Base-by-base conservation (phyloP, 1,140 invertebrate genomes). In the Argopecten irradians region DNA sequence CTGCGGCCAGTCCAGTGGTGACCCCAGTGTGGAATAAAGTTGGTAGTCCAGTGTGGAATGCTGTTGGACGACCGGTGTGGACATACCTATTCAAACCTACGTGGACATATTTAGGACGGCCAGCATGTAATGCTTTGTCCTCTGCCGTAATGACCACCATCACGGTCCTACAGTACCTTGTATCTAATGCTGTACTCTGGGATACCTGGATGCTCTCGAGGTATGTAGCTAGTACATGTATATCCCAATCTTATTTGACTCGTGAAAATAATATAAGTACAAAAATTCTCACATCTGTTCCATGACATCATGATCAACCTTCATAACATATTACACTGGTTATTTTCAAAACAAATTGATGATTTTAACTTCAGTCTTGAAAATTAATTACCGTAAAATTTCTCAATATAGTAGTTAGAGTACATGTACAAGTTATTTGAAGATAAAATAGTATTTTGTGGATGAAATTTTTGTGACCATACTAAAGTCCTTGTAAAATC, bases 21-120 rank as follows among this genome's bases (percentile, higher is more conserved):
- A 84, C 33, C 7, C 92, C 92, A 22, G 43, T 92, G 0, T 91
- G 91, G 89, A 90, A 89, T n/a, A 85, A 43, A 0, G 89, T 91
- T 19, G 87, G 89, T 11, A 84, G n/a, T 33, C 92, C 92, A 35
- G 88, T 90, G 0, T 88, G 88, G 84, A 85, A 84, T 13, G 83
- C 39, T 41, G 39, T 88, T 13, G 89, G 87, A 19, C 84, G 82
- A 91, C 92, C 90, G 85, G 87, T 89, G 33, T 91, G 89, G 89
- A 87, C 87, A 28, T 83, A 83, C 83, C 82, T 89, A 19, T 87
- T 84, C 33, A 34, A 71, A 88, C 90, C 71, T 55, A 36, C 85
- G 0, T 89, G 39, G 71, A 43, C 43, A n/a, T 39, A 84, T 88
- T 35, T 90, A n/a, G 43, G 82, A 14, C 33, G n/a, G 46, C 88